Evolutionary conservation across 2,797 vertebrate species (phyloP), one percentile per base, ranked within the genome.

Genomic region (Phoeniculus purpureus): DNA sequence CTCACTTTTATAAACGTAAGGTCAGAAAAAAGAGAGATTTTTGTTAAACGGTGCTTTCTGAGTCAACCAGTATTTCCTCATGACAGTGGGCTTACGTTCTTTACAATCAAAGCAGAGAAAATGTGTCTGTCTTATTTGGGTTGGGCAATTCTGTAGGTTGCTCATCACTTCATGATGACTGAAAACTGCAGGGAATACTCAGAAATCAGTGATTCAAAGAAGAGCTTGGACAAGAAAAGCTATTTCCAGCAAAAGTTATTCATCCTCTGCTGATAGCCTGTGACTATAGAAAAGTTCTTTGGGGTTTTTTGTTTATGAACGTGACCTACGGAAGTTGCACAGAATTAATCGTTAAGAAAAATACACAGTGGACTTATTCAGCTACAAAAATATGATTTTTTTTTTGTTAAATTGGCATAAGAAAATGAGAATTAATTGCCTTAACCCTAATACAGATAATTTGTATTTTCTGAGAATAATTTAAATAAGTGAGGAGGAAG

Each of bases 161-260:
- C 81, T 75, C 91, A 82, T 95, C 81, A 17, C 62, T 81, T 77
- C 25, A 21, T 45, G 62, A 67, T 90, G 94, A 81, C 58, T 94
- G 66, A 95, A 92, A 95, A 73, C 87, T 82, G 43, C 37, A 94
- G 80, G 72, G 77, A 96, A 82, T 92, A 82, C 52, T 88, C 31
- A 67, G 64, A 93, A 94, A 81, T 82, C 47, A 77, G 56, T 90
- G 92, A 93, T 93, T 96, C 84, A 92, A 77, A 73, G 72, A 86
- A 52, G 81, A 91, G 22, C 65, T 68, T 94, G 68, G 66, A 68
- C 77, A 68, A 90, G 58, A 87, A 82, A 31, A n/a, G 32, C 56
- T 81, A 68, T 83, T 93, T 94, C 68, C 80, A 86, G 74, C n/a
- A 74, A 60, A 87, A 74, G 72, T 92, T 88, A 85, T 58, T 87